Evolutionary conservation across 2,113 vertebrate species (phyloP).

Genomic region (Microcebus lehilahytsara): DNA sequence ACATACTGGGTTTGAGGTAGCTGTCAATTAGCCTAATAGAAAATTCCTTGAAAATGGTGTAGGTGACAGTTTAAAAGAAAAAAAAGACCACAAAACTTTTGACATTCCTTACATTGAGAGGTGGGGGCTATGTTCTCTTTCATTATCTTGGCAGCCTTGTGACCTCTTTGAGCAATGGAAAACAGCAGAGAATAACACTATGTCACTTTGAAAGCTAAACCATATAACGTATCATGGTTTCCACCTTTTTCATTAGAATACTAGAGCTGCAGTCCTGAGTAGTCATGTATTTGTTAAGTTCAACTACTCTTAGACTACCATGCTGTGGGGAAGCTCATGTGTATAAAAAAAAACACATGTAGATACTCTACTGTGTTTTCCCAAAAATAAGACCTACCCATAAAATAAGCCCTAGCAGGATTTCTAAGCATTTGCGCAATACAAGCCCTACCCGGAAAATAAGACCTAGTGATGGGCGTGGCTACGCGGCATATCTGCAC

Average conservation of each 20-base stretch:
- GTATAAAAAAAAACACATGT: background rate
- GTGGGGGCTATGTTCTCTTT: background rate
- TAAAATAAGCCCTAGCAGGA: too few relatives aligned
- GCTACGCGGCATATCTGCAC: too few relatives aligned
- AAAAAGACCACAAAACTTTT: background rate
- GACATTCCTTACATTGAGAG: background rate
- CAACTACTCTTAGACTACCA: background rate
- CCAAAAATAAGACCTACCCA: too few relatives aligned
- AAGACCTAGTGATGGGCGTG: too few relatives aligned
- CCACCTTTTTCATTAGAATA: background rate
- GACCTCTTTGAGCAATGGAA: background rate
- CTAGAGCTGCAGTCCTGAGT: background rate
- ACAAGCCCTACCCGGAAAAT: too few relatives aligned
- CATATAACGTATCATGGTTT: background rate
- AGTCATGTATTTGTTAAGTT: background rate
- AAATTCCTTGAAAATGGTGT: background rate
- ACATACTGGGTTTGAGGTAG: background rate
- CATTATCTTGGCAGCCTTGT: background rate
- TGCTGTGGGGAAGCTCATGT: background rate
- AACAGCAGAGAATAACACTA: background rate
- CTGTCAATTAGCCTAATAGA: background rate
- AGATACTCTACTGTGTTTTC: background rate
- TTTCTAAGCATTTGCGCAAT: too few relatives aligned
- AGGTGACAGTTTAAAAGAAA: background rate
- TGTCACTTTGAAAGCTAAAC: background rate